A percentile compares a stretch with the other conserved stretches of the same genome.
Conservation (phyloP, 2,113 vertebrate genomes). For the Leucosticte australis region DNA sequence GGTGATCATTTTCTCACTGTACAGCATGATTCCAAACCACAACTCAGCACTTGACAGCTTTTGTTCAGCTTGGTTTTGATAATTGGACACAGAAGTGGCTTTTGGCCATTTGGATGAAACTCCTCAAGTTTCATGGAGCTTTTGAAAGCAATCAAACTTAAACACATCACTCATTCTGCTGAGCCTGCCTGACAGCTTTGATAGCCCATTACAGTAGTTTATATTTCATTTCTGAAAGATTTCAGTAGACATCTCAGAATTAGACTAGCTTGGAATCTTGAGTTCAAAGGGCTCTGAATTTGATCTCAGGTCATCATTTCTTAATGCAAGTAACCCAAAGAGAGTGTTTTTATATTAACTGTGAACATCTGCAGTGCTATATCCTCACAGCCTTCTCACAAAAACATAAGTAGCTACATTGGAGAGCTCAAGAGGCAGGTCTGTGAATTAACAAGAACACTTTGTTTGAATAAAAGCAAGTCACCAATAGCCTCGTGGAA, state of each 20-base stretch:
- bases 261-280: conserved; percentile 46
- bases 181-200: conserved; percentile 66
- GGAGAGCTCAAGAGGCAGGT: background rate
- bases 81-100: conserved; percentile 55
- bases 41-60: conserved; percentile 29
- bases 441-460: background rate
- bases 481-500: background rate
- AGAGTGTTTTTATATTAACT: background rate
- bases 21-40: background rate
- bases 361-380: background rate
- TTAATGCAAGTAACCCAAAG: conserved; percentile 33
- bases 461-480: conserved; percentile 51
- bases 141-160: conserved; percentile 60
- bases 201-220: conserved; percentile 71
- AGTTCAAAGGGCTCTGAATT: conserved; percentile 31
- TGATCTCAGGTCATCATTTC: conserved; percentile 66
- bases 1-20: background rate
- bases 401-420: background rate
- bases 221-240: conserved; percentile 68
- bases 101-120: conserved; percentile 56
- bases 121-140: conserved; percentile 30
- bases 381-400: background rate
- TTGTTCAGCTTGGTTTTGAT: conserved; percentile 43
- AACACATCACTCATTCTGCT: conserved; percentile 56
- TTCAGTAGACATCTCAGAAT: conserved; percentile 66